Base-by-base conservation (phyloP, 2,797 vertebrate species). In the Pitangus sulphuratus region DNA sequence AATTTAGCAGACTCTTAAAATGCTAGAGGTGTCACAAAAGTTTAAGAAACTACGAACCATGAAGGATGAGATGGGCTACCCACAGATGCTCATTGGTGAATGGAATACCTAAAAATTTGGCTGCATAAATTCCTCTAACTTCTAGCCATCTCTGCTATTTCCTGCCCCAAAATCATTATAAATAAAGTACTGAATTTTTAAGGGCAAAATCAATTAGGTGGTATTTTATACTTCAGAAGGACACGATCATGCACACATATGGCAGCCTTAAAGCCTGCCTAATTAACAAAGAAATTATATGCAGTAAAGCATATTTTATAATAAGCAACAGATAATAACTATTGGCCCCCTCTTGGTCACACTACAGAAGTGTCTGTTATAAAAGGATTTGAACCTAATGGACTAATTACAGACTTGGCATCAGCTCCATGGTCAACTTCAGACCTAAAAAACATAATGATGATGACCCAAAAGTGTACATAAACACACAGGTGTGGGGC, bases 1-100 rank as follows among this genome's bases (percentile, higher is more conserved):
- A 96, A 96, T 94, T 86, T 54, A 86, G 50, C 24, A 76, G 70
- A 66, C 28, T 26, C 33, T 88, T 93, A 86, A 95, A 93, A 95
- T 68, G 12, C 74, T 89, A 65, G 61, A 92, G 56, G 60, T 0
- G 0, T 93, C 25, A 8, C 51, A 87, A 75, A 95, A 94, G 40
- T 89, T 93, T 95, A 82, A 74, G 78, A 75, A 94, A 87, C 37
- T 84, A 18, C 54, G 70, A 90, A 77, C 8, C 39, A 8, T 20
- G 3, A 84, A 77, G 62, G 35, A 66, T 80, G 61, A 84, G 42
- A 69, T 39, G 28, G 22, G 42, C 42, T 87, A 54, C 6, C 12
- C 24, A 68, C 22, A 70, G 28, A 26, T 37, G 20, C 42, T 93
- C 28, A 37, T 72, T 90, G 60, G n/a, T 78, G 47, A 78, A 58